Base-by-base conservation (phyloP, 2,113 vertebrate species). In the Sigmodon hispidus region DNA sequence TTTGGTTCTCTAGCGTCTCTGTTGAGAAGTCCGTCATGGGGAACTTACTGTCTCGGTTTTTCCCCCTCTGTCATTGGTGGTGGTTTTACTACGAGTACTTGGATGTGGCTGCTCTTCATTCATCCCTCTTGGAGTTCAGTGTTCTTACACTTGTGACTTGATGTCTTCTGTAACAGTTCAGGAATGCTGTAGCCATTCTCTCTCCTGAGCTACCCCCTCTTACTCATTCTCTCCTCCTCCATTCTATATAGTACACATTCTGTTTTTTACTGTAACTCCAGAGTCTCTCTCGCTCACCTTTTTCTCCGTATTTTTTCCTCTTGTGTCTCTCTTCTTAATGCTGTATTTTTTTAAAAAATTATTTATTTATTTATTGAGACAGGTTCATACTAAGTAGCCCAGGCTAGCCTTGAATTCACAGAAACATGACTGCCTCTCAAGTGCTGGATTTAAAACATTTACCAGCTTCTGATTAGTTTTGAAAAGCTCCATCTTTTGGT, bases 251-350 rank as follows among this genome's bases (percentile, higher is more conserved):
- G 59, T 40, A 75, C 40, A 72, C 24, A 12, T 61, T n/a, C n/a
- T n/a, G n/a, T n/a, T 92, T 57, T 92, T 21, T 67, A 77, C 5
- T 57, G 17, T 26, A 80, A 92, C 34, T 43, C 45, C 26, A 52
- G 4, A 15, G 50, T 43, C 75, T 91, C 22, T 79, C 7, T 45
- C 43, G 3, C 34, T 67, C 59, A 2, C 24, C 21, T 8, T 59
- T 4, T 31, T 67, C 52, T 59, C n/a, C 70, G 26, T 63, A 34
- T 57, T 89, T 91, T 67, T 26, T 21, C 31, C 45, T 45, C 43
- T 91, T 67, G 2, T 84, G 50, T 94, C 10, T 92, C n/a, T 73
- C 13, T 69, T 84, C 34, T 93, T 93, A 90, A 50, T 50, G 75
- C 22, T 80, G n/a, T 13, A 55, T 57, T 94, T 72, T 45, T 67